A percentile compares a stretch with the other conserved stretches of the same genome.
phyloP scores from a whole-genome alignment of 2,888 invertebrate genomes.

The Autographa pulchrina region DNA sequence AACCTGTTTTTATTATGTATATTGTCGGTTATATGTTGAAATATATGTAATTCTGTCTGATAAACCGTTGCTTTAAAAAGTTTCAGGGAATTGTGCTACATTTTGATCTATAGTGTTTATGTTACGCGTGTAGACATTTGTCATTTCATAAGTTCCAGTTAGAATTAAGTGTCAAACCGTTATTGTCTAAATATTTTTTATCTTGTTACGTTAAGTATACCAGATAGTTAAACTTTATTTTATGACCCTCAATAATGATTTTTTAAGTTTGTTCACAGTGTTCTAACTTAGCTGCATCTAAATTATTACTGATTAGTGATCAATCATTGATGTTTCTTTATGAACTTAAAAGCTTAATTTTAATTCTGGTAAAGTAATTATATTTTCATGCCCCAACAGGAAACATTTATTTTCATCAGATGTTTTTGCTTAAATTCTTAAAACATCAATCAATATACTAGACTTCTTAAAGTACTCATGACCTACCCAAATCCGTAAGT shows the following conservation, averaged over 20 bases:
- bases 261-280: too few species aligned
- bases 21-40: slow-evolving; percentile 33
- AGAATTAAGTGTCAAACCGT: background rate
- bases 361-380: too few species aligned
- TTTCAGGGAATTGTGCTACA: slow-evolving; percentile 42
- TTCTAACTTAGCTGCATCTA: too few species aligned
- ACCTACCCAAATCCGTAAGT: slow-evolving; percentile 46
- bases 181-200: background rate
- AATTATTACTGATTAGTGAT: too few species aligned
- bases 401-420: too few species aligned
- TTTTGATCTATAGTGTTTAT: slow-evolving; percentile 44
- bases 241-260: too few species aligned
- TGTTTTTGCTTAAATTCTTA: too few species aligned
- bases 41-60: slow-evolving; percentile 27
- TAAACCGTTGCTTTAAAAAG: slow-evolving; percentile 38
- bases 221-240: too few species aligned
- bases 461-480: slow-evolving; percentile 26
- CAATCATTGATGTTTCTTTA: too few species aligned
- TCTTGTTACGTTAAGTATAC: background rate
- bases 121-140: slow-evolving; percentile 10
- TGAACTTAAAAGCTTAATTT: too few species aligned
- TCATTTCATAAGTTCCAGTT: slow-evolving; percentile 15
- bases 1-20: slow-evolving; percentile 50
- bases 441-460: slow-evolving; percentile 13
- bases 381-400: too few species aligned